Percentiles rank a stretch among this genome's conserved stretches.
phyloP scores from a whole-genome alignment of 2,888 invertebrate species.

The Theristus sp. region DNA sequence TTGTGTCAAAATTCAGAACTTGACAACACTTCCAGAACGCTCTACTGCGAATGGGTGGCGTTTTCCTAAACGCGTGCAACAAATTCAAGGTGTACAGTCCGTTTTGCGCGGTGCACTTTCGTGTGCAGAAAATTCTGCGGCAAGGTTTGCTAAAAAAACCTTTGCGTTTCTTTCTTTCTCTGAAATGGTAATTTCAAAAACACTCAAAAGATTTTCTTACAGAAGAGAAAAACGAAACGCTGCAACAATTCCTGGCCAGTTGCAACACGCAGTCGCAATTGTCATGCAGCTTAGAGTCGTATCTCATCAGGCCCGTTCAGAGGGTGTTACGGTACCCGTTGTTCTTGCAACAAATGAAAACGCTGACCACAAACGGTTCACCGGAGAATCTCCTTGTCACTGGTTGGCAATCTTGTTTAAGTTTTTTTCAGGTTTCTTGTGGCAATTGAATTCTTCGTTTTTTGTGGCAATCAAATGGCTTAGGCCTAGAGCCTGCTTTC shows the following conservation, averaged over 20 bases:
- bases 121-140: conserved; percentile 92
- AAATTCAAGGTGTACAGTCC: conserved; percentile 97
- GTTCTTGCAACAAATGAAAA: conserved; percentile 75
- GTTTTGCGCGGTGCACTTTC: conserved; percentile 94
- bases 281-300: conserved; percentile 85
- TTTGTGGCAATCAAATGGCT: no score
- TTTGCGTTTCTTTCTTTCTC: not conserved
- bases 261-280: conserved; percentile 91
- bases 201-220: conserved; percentile 15
- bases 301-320: conserved; percentile 94
- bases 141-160: conserved; percentile 80
- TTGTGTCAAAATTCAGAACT: no score
- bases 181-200: no score
- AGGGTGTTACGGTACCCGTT: conserved; percentile 91
- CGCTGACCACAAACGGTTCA: conserved; percentile 71
- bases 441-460: not conserved
- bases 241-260: conserved; percentile 80
- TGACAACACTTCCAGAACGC: conserved; percentile 75
- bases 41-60: conserved; percentile 81
- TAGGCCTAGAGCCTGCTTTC: no score
- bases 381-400: conserved; percentile 78
- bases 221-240: conserved; percentile 87
- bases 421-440: not conserved
- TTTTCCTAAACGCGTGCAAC: conserved; percentile 89
- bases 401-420: conserved; percentile 28